Percentiles rank a stretch among this genome's conserved stretches.
Conservation (phyloP, 2,113 vertebrate species). For the Colinus virginianus region DNA sequence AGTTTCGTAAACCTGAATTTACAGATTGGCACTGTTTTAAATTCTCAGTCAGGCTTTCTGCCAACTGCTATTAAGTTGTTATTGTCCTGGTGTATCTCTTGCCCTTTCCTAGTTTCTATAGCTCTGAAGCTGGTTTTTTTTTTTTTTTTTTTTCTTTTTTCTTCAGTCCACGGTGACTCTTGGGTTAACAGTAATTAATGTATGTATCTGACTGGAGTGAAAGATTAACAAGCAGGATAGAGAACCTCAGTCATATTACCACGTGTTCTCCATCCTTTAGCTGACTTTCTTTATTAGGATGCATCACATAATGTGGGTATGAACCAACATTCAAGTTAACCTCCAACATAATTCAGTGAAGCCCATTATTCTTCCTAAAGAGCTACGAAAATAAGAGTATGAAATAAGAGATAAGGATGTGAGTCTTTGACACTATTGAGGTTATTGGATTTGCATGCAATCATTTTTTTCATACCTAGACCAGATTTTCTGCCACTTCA, state of each 20-base stretch:
- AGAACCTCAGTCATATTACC: background rate
- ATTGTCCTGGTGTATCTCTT: background rate
- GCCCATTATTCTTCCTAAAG: background rate
- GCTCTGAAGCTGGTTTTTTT: background rate
- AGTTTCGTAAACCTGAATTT: background rate
- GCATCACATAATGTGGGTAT: background rate
- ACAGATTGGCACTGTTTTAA: background rate
- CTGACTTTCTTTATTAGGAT: background rate
- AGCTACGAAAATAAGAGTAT: background rate
- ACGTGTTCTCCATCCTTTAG: rapidly evolving
- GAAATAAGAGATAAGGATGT: background rate
- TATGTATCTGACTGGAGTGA: background rate
- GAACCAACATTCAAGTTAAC: background rate
- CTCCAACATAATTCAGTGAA: background rate
- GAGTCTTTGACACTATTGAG: background rate
- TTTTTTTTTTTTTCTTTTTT: background rate
- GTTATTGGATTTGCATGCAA: background rate
- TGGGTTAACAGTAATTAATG: background rate
- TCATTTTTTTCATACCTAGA: background rate
- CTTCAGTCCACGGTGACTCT: background rate
- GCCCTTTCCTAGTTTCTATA: background rate
- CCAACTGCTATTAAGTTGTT: background rate
- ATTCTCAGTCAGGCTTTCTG: background rate
- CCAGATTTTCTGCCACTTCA: background rate
- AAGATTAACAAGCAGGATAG: background rate